Base-by-base conservation (phyloP, 2,888 invertebrate genomes). In the Zhuqinia jingwanae region DNA sequence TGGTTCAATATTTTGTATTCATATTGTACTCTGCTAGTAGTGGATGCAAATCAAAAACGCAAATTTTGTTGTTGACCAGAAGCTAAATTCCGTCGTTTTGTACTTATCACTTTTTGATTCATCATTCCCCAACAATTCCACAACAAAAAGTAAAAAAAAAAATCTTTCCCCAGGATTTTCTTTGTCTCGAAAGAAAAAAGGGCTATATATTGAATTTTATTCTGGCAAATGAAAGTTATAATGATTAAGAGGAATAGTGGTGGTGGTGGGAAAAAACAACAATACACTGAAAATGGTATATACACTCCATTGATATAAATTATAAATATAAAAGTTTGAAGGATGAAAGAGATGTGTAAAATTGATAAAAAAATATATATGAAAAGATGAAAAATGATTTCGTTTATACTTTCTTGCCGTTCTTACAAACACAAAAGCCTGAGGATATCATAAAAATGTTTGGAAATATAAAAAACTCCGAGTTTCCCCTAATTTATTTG, bases 361-460 rank as follows among this genome's bases (percentile, higher is more conserved):
- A 79, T 30, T 65, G 53, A 58, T 56, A 56, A 65, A 79, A 79
- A 78, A 63, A 56, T 20, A 20, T 30, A 58, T 56, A 56, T 50
- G 65, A 79, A 78, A 6, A 10, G 65, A 65, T 79, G 65, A 79
- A 79, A 79, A 79, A 79, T 79, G 63, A 50, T 27, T 65, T 27
- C 25, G 30, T 53, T n/a, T 79, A 50, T 68, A 27, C 10, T 60
- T 60, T 8, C 2, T 5, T 50, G 13, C 13, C 5, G 11, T 13
- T 50, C 15, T 15, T 15, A 36, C 36, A 36, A n/a, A n/a, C n/a
- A n/a, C n/a, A n/a, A n/a, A n/a, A n/a, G n/a, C 36, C 8, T 36
- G 36, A 36, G 36, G 8, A 36, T 36, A 50, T 11, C 50, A 50
- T 13, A 15, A 50, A 50, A 50, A 10, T 50, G 15, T 50, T 42